Evolutionary conservation across 2,113 vertebrate genomes (phyloP), one percentile per base, ranked within the genome.

Genomic region (Hiodon tergisus): DNA sequence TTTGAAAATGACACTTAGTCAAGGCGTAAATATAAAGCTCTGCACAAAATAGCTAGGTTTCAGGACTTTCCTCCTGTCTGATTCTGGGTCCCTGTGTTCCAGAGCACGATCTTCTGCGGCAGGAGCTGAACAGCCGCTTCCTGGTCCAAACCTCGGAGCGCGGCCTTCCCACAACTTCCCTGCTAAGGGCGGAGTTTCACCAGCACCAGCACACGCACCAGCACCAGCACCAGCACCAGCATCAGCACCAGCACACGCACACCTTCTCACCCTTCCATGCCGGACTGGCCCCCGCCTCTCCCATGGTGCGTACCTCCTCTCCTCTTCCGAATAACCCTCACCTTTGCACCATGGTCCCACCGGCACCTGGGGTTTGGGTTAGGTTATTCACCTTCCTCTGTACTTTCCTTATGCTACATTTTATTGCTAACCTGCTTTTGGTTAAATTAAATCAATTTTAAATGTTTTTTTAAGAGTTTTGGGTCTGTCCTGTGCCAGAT

Each of bases 91-190:
- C 86, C 62, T 16, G 3, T 68, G 14, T 76, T 69, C 46, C 81
- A 94, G 93, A 93, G 90, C 91, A 88, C 84, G 89, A 93, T 86
- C 93, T 94, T 85, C 92, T 94, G 87, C 93, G 93, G 84, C 93
- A 93, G 86, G 93, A 94, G 91, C 90, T 94, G 92, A 93, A 94
- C 90, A 93, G 92, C 88, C 91, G 91, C 69, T 94, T 93, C 90
- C 90, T 93, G 93, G 92, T 91, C 87, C 92, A 93, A 91, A 93
- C 89, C 82, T 88, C 90, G 72, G 92, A 91, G 85, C 87, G 91
- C 84, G 87, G 90, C 81, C 82, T 89, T 81, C 85, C 89, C 4
- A 5, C 57, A 4, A 57, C 63, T 31, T 89, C 91, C 53, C 87
- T 90, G 86, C 90, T 91, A 87, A 89, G 89, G 85, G 92, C 91